phyloP scores from a whole-genome alignment of 1,140 invertebrate genomes.

The Orius insidiosus region DNA sequence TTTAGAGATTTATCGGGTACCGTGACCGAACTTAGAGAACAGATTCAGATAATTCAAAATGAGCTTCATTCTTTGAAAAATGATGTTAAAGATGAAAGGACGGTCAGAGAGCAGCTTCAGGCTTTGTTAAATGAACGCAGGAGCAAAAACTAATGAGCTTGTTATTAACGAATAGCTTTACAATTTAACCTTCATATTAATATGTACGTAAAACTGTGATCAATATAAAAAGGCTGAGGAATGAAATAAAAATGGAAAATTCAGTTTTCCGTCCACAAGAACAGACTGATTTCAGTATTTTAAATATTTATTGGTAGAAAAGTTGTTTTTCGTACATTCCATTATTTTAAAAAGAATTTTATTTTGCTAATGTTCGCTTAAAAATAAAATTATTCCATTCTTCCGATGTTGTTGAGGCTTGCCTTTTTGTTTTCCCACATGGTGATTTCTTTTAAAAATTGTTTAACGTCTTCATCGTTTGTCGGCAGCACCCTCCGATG shows the following conservation, averaged over 20 bases:
- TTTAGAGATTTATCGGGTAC: conserved; percentile 46
- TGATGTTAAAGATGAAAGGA: conserved; percentile 32
- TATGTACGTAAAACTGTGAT: background rate
- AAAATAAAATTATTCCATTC: too few species aligned
- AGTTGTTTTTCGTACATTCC: too few species aligned
- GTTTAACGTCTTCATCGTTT: conserved; percentile 38
- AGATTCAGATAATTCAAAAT: conserved; percentile 37
- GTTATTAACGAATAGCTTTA: conserved; percentile 1
- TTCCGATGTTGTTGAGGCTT: too few species aligned
- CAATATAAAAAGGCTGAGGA: too few species aligned
- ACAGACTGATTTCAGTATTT: too few species aligned
- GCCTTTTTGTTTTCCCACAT: background rate
- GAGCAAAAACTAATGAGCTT: background rate
- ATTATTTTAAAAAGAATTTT: too few species aligned
- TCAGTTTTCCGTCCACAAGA: too few species aligned
- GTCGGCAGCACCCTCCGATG: conserved; percentile 60
- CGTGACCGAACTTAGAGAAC: conserved; percentile 46
- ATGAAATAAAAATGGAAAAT: too few species aligned
- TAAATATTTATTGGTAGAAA: too few species aligned
- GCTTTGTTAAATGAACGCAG: conserved; percentile 15
- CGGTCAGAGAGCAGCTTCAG: conserved; percentile 28
- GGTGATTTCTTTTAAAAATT: conserved; percentile 1
- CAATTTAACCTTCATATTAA: conserved; percentile 3
- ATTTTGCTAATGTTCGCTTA: too few species aligned
- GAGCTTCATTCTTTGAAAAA: conserved; percentile 29